phyloP scores from a whole-genome alignment of 2,797 vertebrate genomes.

The Sarcoramphus papa region DNA sequence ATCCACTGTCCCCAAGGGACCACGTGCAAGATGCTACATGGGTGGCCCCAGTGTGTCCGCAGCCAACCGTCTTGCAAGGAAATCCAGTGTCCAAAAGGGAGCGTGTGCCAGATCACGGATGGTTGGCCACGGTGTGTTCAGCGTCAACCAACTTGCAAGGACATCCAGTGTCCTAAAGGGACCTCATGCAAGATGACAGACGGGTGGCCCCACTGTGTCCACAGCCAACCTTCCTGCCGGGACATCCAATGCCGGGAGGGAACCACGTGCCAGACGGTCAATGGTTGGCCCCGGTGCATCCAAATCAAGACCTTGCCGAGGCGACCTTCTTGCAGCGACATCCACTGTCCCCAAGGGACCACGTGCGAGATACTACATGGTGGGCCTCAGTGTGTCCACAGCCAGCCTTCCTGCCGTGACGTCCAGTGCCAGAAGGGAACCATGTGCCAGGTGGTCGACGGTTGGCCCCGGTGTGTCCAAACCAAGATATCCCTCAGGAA shows the following conservation, averaged over 20 bases:
- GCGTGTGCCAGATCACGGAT: neutral
- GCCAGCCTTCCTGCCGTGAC: neutral
- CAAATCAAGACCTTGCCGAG: neutral
- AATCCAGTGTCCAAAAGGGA: neutral
- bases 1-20: neutral
- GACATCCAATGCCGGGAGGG: neutral
- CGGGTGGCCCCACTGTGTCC: neutral
- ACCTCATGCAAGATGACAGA: accelerated
- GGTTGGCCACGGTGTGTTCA: neutral
- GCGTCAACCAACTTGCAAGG: accelerated
- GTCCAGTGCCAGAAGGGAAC: neutral
- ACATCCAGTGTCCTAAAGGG: accelerated
- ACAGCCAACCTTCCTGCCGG: accelerated
- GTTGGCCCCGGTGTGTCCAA: neutral
- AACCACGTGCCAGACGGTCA: neutral
- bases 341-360: neutral
- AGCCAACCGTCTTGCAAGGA: neutral
- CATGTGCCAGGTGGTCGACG: no score
- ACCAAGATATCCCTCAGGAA: neutral
- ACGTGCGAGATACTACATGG: no score
- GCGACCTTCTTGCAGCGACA: no score
- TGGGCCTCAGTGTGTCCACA: neutral
- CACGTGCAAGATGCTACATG: neutral
- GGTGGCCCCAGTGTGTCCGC: neutral
- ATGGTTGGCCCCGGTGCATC: neutral